Conservation (phyloP, 2,113 vertebrate species). For the Rhinopomastus cyanomelas region DNA sequence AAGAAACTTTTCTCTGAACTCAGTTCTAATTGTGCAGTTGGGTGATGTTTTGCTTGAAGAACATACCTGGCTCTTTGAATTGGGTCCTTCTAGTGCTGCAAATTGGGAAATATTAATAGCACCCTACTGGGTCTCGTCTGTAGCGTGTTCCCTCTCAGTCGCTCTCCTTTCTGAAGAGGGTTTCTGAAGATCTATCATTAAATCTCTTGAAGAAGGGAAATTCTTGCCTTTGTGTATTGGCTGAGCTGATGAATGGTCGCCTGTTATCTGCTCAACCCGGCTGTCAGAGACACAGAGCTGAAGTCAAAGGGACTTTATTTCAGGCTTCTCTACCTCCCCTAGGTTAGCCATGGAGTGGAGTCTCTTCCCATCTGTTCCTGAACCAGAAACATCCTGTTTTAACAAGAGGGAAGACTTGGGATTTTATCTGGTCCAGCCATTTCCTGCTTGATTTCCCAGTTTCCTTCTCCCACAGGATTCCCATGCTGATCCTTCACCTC, state of each 20-base stretch:
- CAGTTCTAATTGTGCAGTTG: neutral
- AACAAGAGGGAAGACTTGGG: neutral
- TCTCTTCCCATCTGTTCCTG: conserved; percentile 24
- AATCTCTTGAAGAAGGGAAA: conserved; percentile 41
- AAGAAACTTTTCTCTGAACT: neutral
- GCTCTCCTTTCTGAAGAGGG: neutral
- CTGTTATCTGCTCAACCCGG: conserved; percentile 19
- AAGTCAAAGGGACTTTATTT: conserved; percentile 39
- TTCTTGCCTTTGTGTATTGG: conserved; percentile 53
- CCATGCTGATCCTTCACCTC: neutral
- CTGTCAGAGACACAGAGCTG: conserved; percentile 31
- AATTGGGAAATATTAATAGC: neutral
- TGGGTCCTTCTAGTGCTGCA: neutral
- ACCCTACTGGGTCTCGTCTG: neutral
- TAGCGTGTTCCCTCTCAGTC: neutral
- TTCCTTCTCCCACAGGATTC: neutral
- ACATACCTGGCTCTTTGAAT: neutral
- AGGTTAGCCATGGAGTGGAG: neutral
- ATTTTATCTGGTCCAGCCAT: neutral
- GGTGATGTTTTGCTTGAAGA: neutral
- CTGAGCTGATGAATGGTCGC: conserved; percentile 31
- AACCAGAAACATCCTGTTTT: neutral
- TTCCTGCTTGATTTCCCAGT: neutral
- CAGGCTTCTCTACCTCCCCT: neutral
- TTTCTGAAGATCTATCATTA: conserved; percentile 39